Evolutionary conservation across 2,113 vertebrate species (phyloP).

Genomic region (Gracilinanus agilis): DNA sequence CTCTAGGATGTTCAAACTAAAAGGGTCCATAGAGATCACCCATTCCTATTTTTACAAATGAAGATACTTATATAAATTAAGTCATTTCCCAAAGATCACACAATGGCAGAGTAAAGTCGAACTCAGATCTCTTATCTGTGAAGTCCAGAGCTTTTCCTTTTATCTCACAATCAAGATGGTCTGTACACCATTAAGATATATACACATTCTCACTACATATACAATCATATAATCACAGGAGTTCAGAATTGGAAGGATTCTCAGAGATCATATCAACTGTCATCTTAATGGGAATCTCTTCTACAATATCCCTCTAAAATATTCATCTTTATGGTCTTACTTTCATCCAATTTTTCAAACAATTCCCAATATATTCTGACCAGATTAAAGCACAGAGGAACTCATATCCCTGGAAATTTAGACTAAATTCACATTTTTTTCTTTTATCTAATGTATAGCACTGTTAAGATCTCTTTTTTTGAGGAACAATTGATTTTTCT

Average conservation of each 20-base stretch:
- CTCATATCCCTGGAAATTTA: not conserved
- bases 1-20: not conserved
- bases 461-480: not conserved
- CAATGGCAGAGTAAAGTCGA: not conserved
- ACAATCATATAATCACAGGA: not conserved
- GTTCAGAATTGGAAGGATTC: not conserved
- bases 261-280: not conserved
- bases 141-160: not conserved
- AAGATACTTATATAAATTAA: not conserved
- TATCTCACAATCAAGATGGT: not conserved
- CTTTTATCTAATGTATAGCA: not conserved
- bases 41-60: not conserved
- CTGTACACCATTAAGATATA: not conserved
- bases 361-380: not conserved
- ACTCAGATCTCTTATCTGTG: not conserved
- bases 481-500: not conserved
- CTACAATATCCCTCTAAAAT: not conserved
- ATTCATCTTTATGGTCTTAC: not conserved
- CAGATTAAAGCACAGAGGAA: not conserved
- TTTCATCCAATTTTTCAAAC: not conserved
- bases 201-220: too few species aligned
- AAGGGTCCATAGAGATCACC: not conserved
- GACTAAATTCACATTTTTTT: not conserved
- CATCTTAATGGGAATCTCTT: not conserved
- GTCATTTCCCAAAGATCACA: not conserved